Percentiles rank a stretch among this genome's conserved stretches.
phyloP scores from a whole-genome alignment of 2,113 vertebrate genomes.

The Gambusia holbrooki region DNA sequence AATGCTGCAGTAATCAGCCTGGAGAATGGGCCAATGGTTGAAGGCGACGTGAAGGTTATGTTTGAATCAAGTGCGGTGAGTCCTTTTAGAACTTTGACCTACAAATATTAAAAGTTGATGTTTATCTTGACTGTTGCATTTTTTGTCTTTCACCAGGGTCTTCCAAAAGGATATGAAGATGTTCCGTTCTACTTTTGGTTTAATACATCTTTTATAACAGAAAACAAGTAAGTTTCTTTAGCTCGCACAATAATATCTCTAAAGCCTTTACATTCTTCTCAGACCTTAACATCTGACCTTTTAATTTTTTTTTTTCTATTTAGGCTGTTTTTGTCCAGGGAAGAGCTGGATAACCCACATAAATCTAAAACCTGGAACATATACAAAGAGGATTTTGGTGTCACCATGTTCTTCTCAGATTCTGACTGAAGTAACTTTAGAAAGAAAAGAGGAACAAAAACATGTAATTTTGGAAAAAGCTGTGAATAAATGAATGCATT shows the following conservation, averaged over 20 bases:
- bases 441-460: not conserved
- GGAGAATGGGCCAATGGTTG: conserved; percentile 82
- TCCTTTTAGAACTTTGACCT: conserved; percentile 22
- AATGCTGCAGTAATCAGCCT: conserved; percentile 86
- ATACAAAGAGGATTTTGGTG: conserved; percentile 88
- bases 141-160: conserved; percentile 71
- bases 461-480: not conserved
- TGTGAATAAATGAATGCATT: not conserved
- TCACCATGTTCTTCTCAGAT: conserved; percentile 85
- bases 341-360: conserved; percentile 94
- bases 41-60: conserved; percentile 91
- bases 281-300: not conserved
- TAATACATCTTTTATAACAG: conserved; percentile 89
- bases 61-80: conserved; percentile 91
- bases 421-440: conserved; percentile 36
- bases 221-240: conserved; percentile 83
- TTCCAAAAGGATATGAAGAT: conserved; percentile 91
- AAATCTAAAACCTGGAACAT: conserved; percentile 90
- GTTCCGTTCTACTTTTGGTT: conserved; percentile 98
- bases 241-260: not conserved
- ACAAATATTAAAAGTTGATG: not conserved
- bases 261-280: not conserved
- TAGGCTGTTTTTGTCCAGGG: conserved; percentile 89
- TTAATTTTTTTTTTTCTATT: conserved; percentile 15
- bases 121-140: not conserved